Percentiles rank a stretch among this genome's conserved stretches.
These are phyloP conservation scores for Lysiphlebus fabarum DNA, from an alignment of 1,140 invertebrate genomes.

Conservation along the genomic window DNA sequence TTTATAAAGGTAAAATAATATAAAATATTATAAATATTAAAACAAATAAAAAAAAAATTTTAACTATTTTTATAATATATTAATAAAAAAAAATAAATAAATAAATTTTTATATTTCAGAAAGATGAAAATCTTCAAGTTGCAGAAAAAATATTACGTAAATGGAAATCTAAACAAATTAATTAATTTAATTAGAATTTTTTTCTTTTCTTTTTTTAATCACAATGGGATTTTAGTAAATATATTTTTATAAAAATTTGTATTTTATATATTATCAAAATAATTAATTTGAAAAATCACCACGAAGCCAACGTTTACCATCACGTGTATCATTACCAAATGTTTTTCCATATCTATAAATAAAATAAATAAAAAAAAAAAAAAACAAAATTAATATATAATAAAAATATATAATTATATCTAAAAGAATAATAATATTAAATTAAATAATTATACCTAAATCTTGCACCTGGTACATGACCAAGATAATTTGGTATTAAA, in stretches of 20 bases:
- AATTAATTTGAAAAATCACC: conserved; percentile 32
- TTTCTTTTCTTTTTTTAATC: conserved; percentile 10
- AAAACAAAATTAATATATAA: not conserved
- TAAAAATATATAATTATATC: not conserved
- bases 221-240: conserved; percentile 16
- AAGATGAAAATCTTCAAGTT: conserved; percentile 73
- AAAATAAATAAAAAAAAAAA: conserved; percentile 15
- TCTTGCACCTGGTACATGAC: conserved; percentile 67
- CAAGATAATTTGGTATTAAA: conserved; percentile 69
- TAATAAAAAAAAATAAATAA: conserved; percentile 22
- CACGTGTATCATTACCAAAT: conserved; percentile 66
- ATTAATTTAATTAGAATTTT: too few species aligned
- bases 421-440: conserved; percentile 3
- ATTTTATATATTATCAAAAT: not conserved
- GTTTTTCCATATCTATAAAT: conserved; percentile 64
- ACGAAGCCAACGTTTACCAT: conserved; percentile 66
- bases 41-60: not conserved
- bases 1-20: conserved; percentile 81
- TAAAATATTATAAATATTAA: conserved; percentile 9
- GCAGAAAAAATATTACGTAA: conserved; percentile 63
- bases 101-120: conserved; percentile 53
- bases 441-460: conserved; percentile 55
- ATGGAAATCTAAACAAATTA: conserved; percentile 56
- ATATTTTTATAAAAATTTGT: conserved; percentile 3
- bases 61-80: conserved; percentile 21